A percentile compares a stretch with the other conserved stretches of the same genome.
Conservation (phyloP, 2,888 invertebrate species). For the Cyclophora albipunctata region DNA sequence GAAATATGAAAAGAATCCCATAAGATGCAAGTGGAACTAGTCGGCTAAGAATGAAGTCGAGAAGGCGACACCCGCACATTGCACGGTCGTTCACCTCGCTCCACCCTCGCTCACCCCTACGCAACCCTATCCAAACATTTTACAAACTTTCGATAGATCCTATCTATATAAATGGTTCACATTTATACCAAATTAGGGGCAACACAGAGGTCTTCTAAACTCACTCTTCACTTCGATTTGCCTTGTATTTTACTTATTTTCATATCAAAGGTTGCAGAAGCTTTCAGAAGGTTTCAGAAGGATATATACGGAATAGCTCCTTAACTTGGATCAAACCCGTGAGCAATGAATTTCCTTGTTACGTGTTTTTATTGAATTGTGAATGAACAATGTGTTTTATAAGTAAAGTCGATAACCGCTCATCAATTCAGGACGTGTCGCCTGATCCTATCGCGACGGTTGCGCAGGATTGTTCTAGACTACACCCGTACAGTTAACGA, state of each 20-base stretch:
- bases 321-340: no score
- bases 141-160: constrained; percentile 9
- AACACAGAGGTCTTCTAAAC: neutral
- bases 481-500: constrained; percentile 60
- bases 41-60: constrained; percentile 6
- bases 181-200: constrained; percentile 5
- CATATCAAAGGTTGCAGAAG: no score
- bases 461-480: constrained; percentile 68
- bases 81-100: constrained; percentile 44
- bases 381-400: neutral
- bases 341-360: no score
- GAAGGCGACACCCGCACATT: constrained; percentile 20
- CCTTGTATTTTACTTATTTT: no score
- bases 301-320: no score
- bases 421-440: constrained; percentile 66
- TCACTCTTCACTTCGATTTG: no score
- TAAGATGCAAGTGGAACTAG: constrained; percentile 2
- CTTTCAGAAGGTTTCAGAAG: no score
- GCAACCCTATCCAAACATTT: constrained; percentile 27
- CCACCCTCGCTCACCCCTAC: constrained; percentile 31
- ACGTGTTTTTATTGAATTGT: no score
- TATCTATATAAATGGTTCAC: constrained; percentile 13
- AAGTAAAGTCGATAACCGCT: constrained; percentile 8
- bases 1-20: no score
- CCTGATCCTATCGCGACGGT: constrained; percentile 47